Evolutionary conservation across 2,888 invertebrate genomes (phyloP), one percentile per base, ranked within the genome.

Genomic region (Barypeithes pellucidus): DNA sequence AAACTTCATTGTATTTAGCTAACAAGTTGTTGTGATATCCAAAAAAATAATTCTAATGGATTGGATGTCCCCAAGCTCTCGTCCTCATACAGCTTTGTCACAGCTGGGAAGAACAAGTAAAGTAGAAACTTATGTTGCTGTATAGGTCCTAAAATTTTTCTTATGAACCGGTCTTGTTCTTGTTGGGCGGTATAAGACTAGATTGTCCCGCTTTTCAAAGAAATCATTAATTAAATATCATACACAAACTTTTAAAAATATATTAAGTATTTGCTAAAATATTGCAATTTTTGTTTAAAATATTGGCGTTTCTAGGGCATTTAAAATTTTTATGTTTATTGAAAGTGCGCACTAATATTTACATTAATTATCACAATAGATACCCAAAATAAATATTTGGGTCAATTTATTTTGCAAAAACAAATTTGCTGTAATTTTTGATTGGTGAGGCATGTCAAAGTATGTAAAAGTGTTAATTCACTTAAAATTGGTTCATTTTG

Each of bases 51-150:
- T 47, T 43, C 67, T 45, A 54, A 81, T 81, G 80, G 80, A 81
- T 79, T 81, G 80, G 80, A 78, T 81, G 77, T 76, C 80, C 69
- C 77, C 78, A 65, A 80, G 77, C 76, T 79, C 79, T 68, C 80
- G 79, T 75, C 79, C 80, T 47, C 77, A 80, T 75, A 77, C 80
- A 43, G 75, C 79, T 72, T 77, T 79, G 67, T 75, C 79, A 67
- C 79, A 79, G 77, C 75, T 78, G 75, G 77, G 79, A 73, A 75
- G 79, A 80, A 79, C 79, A 77, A 78, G 79, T 79, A 79, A 79
- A 65, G 41, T 68, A 47, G 24, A 59, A 47, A 41, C 20, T 54
- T 47, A 62, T 29, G 16, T 24, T 45, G 29, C 11, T 54, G 16
- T 54, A 12, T 22, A 62, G 12, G 0, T 45, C 5, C 7, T 43